Evolutionary conservation across 1,140 invertebrate species (phyloP).

Genomic region (Whitmania pigra): DNA sequence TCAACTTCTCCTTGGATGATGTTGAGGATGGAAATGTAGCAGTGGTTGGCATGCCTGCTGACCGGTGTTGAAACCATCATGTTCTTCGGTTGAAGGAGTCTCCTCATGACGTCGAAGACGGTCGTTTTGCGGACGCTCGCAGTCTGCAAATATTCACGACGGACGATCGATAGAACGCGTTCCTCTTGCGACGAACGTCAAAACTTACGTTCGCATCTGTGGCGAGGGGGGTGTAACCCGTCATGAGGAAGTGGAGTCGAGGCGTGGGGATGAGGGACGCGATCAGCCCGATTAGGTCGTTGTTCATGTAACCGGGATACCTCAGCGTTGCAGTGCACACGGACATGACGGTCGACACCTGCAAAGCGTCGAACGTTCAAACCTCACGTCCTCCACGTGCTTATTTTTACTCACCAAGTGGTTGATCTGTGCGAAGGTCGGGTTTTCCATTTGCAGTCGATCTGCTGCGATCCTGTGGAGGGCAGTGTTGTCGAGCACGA

Average conservation of each 20-base stretch:
- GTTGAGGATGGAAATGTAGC: slow-evolving; percentile 93
- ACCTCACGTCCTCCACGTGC: neutral
- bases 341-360: slow-evolving; percentile 87
- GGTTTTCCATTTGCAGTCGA: slow-evolving; percentile 83
- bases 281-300: slow-evolving; percentile 87
- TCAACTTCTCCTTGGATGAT: slow-evolving; percentile 96
- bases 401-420: slow-evolving; percentile 57
- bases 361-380: neutral
- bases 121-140: slow-evolving; percentile 80
- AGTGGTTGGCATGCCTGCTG: slow-evolving; percentile 67
- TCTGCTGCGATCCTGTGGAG: slow-evolving; percentile 91
- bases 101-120: slow-evolving; percentile 85
- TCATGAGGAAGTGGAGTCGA: slow-evolving; percentile 92
- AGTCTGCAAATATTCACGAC: slow-evolving; percentile 46
- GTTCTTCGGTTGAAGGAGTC: slow-evolving; percentile 90
- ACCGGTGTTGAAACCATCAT: slow-evolving; percentile 97
- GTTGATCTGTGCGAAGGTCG: slow-evolving; percentile 93
- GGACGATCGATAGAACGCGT: slow-evolving; percentile 6
- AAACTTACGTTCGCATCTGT: slow-evolving; percentile 62
- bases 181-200: neutral
- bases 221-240: slow-evolving; percentile 87
- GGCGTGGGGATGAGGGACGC: slow-evolving; percentile 92
- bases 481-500: slow-evolving; percentile 88
- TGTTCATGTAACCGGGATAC: slow-evolving; percentile 98
- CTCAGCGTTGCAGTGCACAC: slow-evolving; percentile 85